A percentile compares a stretch with the other conserved stretches of the same genome.
These are phyloP conservation scores for Lophochroa leadbeateri DNA, from an alignment of 2,113 vertebrate species.

Conservation along the genomic window DNA sequence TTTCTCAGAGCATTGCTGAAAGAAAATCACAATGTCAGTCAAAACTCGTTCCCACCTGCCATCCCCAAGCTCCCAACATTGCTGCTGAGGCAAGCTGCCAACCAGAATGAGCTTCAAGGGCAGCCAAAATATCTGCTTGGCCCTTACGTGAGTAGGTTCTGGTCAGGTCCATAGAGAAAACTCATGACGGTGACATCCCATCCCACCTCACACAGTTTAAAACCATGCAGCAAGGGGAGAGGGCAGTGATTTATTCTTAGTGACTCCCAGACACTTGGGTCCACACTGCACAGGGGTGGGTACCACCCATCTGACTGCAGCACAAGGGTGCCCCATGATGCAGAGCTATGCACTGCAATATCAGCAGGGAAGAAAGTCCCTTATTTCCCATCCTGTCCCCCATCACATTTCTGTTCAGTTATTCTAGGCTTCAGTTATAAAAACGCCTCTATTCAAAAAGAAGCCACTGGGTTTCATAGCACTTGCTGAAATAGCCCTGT, in stretches of 20 bases:
- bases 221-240: not conserved
- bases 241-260: not conserved
- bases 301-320: not conserved
- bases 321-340: too few species aligned
- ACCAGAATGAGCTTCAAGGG: not conserved
- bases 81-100: not conserved
- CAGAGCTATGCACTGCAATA: not conserved
- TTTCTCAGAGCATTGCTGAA: not conserved
- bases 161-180: not conserved
- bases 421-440: not conserved
- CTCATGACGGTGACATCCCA: not conserved
- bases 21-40: not conserved
- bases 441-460: not conserved
- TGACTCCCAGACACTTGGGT: not conserved
- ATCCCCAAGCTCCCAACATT: not conserved
- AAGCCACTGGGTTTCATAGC: accelerated
- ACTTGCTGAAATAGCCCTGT: not conserved
- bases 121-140: not conserved
- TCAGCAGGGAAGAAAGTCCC: accelerated
- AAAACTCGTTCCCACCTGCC: not conserved
- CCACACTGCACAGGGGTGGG: not conserved
- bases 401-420: not conserved
- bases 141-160: not conserved
- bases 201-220: not conserved
- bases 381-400: not conserved